These are phyloP conservation scores for Aradophagus sp. DNA, from an alignment of 1,140 invertebrate species.

Conservation along the genomic window DNA sequence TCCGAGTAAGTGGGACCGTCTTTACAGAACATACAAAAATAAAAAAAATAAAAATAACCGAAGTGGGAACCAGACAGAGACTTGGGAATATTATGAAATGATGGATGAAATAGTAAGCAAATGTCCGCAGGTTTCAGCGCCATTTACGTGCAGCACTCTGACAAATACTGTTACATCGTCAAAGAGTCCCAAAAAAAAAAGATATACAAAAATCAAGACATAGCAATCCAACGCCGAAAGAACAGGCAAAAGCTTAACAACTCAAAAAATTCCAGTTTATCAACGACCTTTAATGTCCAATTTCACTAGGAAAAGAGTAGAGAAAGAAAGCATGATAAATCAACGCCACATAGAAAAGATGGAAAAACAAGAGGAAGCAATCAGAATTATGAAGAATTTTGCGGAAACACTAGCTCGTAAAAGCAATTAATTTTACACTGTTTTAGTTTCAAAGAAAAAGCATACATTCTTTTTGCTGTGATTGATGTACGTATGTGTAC, in stretches of 20 bases:
- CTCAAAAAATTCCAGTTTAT: conserved; percentile 6
- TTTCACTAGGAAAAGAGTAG: conserved; percentile 3
- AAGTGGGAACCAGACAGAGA: conserved; percentile 6
- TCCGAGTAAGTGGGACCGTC: conserved; percentile 16
- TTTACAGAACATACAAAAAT: not conserved
- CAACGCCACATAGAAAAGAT: conserved; percentile 10
- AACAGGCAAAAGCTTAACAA: not conserved
- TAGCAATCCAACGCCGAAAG: not conserved
- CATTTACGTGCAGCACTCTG: conserved; percentile 14
- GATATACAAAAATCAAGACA: conserved; percentile 2
- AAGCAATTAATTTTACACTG: not conserved
- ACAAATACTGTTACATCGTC: conserved; percentile 11
- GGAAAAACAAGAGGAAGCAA: conserved; percentile 14
- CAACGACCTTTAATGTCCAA: conserved; percentile 4
- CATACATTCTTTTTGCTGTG: too few relatives aligned
- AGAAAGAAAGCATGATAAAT: conserved; percentile 9
- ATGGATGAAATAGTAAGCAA: conserved; percentile 24
- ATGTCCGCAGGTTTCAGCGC: conserved; percentile 12
- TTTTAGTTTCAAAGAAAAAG: too few relatives aligned
- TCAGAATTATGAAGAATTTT: conserved; percentile 6
- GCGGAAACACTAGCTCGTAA: conserved; percentile 1
- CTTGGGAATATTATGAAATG: conserved; percentile 10
- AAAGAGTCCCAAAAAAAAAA: conserved; percentile 7
- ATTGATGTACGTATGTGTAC: too few relatives aligned
- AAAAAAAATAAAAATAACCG: too few relatives aligned